Evolutionary conservation across 2,113 vertebrate genomes (phyloP), one percentile per base, ranked within the genome.

Genomic region (Mesoclemmys tuberculata): DNA sequence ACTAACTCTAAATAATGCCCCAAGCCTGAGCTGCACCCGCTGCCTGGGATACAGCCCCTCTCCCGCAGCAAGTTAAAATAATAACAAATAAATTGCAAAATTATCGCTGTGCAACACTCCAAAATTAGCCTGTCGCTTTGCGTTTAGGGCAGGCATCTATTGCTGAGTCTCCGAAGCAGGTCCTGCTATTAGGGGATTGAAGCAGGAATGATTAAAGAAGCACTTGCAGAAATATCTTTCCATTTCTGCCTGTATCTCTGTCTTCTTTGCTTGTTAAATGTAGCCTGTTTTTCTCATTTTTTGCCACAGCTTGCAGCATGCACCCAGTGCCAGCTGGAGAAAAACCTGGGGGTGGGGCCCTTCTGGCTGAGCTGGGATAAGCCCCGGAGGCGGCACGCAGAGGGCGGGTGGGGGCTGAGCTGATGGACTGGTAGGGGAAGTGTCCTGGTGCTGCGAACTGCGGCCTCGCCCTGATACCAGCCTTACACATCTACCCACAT

Each of bases 91-190:
- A 97, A 97, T 31, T 87, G 78, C 0, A 48, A 96, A 94, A 97
- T 97, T 97, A 97, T 95, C 24, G 95, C 95, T 38, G 95, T 85
- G 96, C 96, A 85, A 93, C 85, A 2, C 94, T 96, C 29, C 35
- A 90, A 96, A 97, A 97, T 97, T 96, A 97, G 97, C 85, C 96
- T 97, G 96, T 97, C 97, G 58, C 95, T 95, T 96, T 80, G 94
- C 0, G 80, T 92, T 95, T n/a, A 85, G 41, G 64, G 38, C 52
- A 87, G 95, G 46, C 95, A 97, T 97, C 95, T 93, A 96, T 97
- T 96, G 96, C 89, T 41, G 21, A 51, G 80, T 55, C 93, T 84
- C 93, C 2, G 2, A 94, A 78, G 94, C 94, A 58, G 93, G 64
- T 74, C 78, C 94, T 93, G 78, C 96, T 94, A 86, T 96, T 96